phyloP scores from a whole-genome alignment of 2,113 vertebrate species.

The Acinonyx jubatus region DNA sequence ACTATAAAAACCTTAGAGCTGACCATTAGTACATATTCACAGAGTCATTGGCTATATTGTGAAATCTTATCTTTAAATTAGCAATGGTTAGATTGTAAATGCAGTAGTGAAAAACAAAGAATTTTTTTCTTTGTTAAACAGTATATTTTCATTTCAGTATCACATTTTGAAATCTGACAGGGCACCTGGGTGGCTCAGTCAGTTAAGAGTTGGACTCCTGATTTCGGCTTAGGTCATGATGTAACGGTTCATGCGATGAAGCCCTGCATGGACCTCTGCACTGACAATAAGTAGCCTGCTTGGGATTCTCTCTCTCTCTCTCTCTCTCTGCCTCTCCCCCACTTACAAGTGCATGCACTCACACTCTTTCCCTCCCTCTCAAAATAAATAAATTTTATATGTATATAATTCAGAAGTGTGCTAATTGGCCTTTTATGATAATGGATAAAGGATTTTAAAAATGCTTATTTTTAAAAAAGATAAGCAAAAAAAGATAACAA shows the following conservation, averaged over 20 bases:
- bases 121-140: background rate
- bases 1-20: background rate
- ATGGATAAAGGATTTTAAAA: background rate
- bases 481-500: background rate
- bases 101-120: background rate
- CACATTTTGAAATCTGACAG: background rate
- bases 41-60: background rate
- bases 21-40: background rate
- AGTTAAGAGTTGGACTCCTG: too few species aligned
- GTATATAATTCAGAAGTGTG: background rate
- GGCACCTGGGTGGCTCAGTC: too few species aligned
- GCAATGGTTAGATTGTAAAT: constrained; percentile 10
- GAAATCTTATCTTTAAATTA: background rate
- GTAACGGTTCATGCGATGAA: too few species aligned
- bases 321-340: too few species aligned
- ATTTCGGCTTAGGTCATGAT: too few species aligned
- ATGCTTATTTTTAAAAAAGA: constrained; percentile 25
- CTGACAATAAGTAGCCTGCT: too few species aligned
- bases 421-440: background rate
- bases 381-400: too few species aligned
- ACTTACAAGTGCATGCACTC: too few species aligned
- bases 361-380: too few species aligned
- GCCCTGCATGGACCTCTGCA: too few species aligned
- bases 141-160: background rate
- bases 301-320: too few species aligned